Percentiles rank a stretch among this genome's conserved stretches.
Conservation (phyloP, 2,888 invertebrate genomes). For the Acleris sparsana region DNA sequence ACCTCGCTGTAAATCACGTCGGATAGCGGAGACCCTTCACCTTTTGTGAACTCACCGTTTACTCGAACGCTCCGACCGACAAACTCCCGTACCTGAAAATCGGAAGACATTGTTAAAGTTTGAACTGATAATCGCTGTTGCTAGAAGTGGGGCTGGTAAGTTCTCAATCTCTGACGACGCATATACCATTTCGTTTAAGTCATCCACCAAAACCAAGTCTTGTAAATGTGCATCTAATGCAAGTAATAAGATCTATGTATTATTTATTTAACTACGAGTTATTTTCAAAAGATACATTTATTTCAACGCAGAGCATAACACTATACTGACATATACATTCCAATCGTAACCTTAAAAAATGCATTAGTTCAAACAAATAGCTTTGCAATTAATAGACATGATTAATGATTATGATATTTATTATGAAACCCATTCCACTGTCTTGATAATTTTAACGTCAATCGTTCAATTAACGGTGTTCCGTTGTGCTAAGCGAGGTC, state of each 20-base stretch:
- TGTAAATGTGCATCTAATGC: no score
- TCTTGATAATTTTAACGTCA: constrained; percentile 28
- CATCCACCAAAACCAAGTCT: no score
- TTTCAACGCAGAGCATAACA: no score
- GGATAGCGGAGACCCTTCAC: constrained; percentile 22
- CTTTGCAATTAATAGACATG: constrained; percentile 6
- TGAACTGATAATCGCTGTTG: not conserved
- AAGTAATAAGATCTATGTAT: no score
- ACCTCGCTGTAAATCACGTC: constrained; percentile 35
- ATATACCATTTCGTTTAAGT: no score
- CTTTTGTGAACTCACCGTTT: constrained; percentile 22
- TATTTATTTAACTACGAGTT: no score
- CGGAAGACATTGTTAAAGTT: constrained; percentile 10
- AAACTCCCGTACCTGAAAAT: constrained; percentile 25
- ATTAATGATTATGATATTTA: constrained; percentile 26
- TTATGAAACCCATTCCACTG: constrained; percentile 16
- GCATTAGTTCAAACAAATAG: constrained; percentile 9
- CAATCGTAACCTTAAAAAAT: not conserved
- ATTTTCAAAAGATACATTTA: no score
- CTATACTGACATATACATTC: not conserved
- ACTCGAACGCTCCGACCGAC: constrained; percentile 2
- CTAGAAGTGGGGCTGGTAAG: no score
- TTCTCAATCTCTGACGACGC: no score
- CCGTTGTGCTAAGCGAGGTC: constrained; percentile 12
- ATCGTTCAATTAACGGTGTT: constrained; percentile 19